Evolutionary conservation across 2,888 invertebrate genomes (phyloP).

Genomic region (Barypeithes pellucidus): DNA sequence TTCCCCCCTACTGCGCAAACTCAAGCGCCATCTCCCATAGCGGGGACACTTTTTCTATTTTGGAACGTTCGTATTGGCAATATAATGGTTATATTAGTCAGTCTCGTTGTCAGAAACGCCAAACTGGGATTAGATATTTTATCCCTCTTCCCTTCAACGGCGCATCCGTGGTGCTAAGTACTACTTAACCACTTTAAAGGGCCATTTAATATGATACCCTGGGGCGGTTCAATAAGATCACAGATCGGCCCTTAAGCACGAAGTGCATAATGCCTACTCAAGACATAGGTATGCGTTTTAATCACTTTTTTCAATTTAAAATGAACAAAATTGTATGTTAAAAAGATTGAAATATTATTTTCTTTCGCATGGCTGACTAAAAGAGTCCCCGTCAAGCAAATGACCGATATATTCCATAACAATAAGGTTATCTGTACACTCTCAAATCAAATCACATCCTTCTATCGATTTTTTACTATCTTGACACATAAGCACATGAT

Average conservation of each 20-base stretch:
- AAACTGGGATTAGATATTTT: too few species aligned
- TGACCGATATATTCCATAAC: constrained; percentile 42
- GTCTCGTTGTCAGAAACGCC: too few species aligned
- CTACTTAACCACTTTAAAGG: constrained; percentile 8
- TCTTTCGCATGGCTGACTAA: background rate
- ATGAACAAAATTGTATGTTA: background rate
- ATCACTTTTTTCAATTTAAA: too few species aligned
- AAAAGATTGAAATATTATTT: constrained; percentile 8
- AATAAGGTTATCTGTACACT: constrained; percentile 36
- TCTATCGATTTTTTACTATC: constrained; percentile 52
- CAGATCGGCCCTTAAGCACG: constrained; percentile 42
- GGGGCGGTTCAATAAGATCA: constrained; percentile 28
- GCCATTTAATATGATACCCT: constrained; percentile 15
- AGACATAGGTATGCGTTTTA: background rate
- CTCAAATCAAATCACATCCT: constrained; percentile 47
- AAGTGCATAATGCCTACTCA: constrained; percentile 5
- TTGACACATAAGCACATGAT: constrained; percentile 54
- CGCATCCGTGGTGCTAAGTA: constrained; percentile 2
- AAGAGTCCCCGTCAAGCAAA: constrained; percentile 36
- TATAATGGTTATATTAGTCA: too few species aligned
- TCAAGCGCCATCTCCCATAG: too few species aligned
- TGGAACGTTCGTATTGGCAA: too few species aligned
- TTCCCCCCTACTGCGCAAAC: too few species aligned
- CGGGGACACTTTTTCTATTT: too few species aligned
- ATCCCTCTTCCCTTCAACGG: too few species aligned